Evolutionary conservation across 2,797 vertebrate genomes (phyloP).

Genomic region (Alfaro cultratus): DNA sequence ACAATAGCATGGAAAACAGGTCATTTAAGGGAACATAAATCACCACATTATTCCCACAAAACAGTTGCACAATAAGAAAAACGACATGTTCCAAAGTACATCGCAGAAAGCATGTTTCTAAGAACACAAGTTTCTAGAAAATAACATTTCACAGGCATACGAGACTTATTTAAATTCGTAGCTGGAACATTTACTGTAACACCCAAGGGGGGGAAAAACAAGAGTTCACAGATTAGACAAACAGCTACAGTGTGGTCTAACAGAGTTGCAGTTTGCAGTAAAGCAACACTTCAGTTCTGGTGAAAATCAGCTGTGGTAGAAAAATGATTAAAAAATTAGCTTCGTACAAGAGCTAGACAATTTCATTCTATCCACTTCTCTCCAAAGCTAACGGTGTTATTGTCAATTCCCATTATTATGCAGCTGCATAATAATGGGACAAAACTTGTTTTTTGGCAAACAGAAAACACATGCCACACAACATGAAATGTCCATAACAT

Average conservation of each 20-base stretch:
- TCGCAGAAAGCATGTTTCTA: not conserved
- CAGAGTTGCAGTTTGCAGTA: not conserved
- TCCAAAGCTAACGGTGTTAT: not conserved
- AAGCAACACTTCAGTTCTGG: too few species aligned
- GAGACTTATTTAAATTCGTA: not conserved
- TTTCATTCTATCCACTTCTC: not conserved
- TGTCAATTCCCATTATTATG: not conserved
- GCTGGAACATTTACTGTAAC: not conserved
- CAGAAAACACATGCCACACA: not conserved
- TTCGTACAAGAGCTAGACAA: not conserved
- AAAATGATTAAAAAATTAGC: not conserved
- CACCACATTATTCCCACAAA: not conserved
- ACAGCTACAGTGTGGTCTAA: not conserved
- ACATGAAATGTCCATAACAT: not conserved
- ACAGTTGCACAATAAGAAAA: not conserved
- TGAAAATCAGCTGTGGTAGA: not conserved
- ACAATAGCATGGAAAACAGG: not conserved
- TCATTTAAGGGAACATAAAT: not conserved
- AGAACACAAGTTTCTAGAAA: constrained; percentile 1
- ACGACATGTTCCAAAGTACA: not conserved
- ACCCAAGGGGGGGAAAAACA: too few species aligned
- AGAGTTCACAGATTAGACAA: not conserved
- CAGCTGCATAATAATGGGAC: not conserved
- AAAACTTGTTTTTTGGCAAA: not conserved
- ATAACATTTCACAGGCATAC: not conserved